Percentiles rank a stretch among this genome's conserved stretches.
phyloP scores from a whole-genome alignment of 1,140 invertebrate genomes.

The Mamestra configurata region DNA sequence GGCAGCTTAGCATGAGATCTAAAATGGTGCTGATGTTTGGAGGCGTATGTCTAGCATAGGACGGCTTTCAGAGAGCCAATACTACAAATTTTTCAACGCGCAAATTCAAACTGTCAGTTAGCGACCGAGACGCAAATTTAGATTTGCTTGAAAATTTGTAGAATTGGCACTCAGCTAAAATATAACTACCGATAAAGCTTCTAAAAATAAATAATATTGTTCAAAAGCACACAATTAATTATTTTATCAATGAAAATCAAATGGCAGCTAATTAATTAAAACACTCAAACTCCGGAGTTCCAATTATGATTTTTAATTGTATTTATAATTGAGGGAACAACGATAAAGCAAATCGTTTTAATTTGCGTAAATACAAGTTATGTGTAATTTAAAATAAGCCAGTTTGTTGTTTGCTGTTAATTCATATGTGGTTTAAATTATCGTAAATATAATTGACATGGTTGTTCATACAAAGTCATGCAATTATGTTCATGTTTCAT shows the following conservation, averaged over 20 bases:
- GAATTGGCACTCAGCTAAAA: no score
- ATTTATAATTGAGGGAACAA: not conserved
- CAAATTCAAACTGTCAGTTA: no score
- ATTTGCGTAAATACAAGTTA: not conserved
- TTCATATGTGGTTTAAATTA: not conserved
- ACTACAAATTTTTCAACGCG: no score
- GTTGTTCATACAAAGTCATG: not conserved
- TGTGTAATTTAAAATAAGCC: not conserved
- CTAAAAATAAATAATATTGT: no score
- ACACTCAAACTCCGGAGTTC: not conserved
- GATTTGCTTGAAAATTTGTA: no score
- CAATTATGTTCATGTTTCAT: no score
- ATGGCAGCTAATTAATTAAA: not conserved
- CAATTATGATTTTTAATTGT: not conserved
- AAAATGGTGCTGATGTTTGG: no score
- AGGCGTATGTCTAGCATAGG: no score
- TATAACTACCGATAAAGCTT: no score
- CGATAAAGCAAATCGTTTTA: conserved; percentile 4
- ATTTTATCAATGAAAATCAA: not conserved
- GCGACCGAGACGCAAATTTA: no score
- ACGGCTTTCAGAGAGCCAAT: no score
- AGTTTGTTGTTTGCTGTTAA: not conserved
- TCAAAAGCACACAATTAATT: no score
- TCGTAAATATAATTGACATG: not conserved
- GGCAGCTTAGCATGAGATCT: not conserved